phyloP scores from a whole-genome alignment of 1,140 invertebrate species.

The Nylanderia fulva region DNA sequence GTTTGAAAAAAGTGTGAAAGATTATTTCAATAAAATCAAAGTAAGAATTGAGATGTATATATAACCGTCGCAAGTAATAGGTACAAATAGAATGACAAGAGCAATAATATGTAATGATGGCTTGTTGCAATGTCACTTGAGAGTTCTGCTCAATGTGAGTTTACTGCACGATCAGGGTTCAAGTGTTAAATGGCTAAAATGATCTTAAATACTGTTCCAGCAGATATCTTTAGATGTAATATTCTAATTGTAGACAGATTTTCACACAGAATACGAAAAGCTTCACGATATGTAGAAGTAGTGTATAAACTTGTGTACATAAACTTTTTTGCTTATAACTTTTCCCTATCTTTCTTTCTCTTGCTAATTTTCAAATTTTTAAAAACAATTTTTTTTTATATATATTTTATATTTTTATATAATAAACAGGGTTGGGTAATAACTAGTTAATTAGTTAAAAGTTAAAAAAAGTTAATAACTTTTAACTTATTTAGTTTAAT shows the following conservation, averaged over 20 bases:
- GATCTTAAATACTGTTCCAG: constrained; percentile 69
- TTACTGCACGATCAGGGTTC: constrained; percentile 75
- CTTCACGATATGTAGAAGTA: neutral
- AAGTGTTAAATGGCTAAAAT: constrained; percentile 79
- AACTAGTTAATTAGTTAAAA: too few relatives aligned
- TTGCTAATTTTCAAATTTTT: neutral
- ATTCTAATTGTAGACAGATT: constrained; percentile 54
- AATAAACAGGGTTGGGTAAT: too few relatives aligned
- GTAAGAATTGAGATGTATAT: constrained; percentile 44
- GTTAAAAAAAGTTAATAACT: too few relatives aligned
- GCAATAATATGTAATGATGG: constrained; percentile 73
- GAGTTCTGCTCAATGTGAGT: constrained; percentile 57
- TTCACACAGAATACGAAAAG: neutral
- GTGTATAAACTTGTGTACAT: neutral
- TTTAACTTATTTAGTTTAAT: too few relatives aligned
- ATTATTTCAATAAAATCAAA: constrained; percentile 34
- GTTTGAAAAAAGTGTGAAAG: neutral
- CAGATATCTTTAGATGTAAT: constrained; percentile 18
- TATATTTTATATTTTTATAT: too few relatives aligned
- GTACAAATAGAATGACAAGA: constrained; percentile 71
- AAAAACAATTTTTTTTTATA: neutral
- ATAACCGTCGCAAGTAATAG: constrained; percentile 45
- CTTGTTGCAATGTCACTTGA: constrained; percentile 69
- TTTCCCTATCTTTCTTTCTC: neutral
- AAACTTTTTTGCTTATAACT: neutral